phyloP scores from a whole-genome alignment of 2,797 vertebrate genomes.

The Parauchenoglanis ngamensis region DNA sequence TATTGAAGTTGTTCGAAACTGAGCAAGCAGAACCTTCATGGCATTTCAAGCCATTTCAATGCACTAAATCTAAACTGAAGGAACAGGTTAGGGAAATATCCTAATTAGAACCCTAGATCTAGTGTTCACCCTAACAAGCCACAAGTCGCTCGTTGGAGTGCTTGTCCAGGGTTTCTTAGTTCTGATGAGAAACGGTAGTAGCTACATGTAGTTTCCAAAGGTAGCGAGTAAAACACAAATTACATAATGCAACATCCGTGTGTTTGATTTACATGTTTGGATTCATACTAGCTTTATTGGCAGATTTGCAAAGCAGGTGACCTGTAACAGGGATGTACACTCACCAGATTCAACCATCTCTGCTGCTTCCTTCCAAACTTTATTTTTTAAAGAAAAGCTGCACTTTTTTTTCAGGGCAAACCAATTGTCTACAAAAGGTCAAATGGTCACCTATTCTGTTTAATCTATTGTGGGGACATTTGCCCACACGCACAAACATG shows the following conservation, averaged over 20 bases:
- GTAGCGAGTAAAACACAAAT: neutral
- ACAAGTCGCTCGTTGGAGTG: neutral
- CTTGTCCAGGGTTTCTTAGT: neutral
- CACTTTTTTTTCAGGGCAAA: neutral
- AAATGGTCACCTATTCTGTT: neutral
- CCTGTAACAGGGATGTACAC: neutral
- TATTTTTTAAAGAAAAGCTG: neutral
- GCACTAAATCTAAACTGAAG: neutral
- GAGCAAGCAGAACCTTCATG: neutral
- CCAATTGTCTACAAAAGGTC: neutral
- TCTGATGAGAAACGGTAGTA: neutral
- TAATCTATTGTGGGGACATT: neutral
- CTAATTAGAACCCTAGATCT: neutral
- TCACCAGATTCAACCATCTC: neutral
- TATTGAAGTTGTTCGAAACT: neutral
- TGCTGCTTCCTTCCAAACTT: neutral
- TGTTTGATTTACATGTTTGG: neutral
- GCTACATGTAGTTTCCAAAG: neutral
- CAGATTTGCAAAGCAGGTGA: neutral
- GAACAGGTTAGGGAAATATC: neutral
- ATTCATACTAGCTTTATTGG: neutral
- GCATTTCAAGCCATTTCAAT: constrained; percentile 5
- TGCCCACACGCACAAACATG: neutral
- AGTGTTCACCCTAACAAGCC: neutral
- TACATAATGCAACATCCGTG: neutral